A percentile compares a stretch with the other conserved stretches of the same genome.
These are phyloP conservation scores for Ictalurus punctatus DNA, from an alignment of 2,113 vertebrate genomes.

Conservation along the genomic window DNA sequence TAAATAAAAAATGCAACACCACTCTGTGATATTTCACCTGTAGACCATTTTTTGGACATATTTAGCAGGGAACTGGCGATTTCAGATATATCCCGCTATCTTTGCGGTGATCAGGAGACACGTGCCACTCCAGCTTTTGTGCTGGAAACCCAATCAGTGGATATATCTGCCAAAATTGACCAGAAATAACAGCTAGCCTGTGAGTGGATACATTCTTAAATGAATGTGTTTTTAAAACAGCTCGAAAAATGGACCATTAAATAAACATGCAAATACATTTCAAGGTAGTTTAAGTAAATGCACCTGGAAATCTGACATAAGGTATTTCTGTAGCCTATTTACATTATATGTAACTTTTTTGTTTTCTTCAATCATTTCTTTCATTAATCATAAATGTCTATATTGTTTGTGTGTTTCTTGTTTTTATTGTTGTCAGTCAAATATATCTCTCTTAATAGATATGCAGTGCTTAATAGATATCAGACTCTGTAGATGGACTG, in stretches of 20 bases:
- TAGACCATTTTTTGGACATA: background rate
- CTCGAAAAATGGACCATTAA: background rate
- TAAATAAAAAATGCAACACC: background rate
- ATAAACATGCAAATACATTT: background rate
- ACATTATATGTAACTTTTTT: background rate
- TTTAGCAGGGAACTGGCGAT: background rate
- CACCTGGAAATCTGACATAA: background rate
- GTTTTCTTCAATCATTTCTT: too few species aligned
- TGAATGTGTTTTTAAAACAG: background rate
- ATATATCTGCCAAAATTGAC: background rate
- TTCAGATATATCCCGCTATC: background rate
- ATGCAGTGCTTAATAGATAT: background rate
- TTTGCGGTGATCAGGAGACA: background rate
- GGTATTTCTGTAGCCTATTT: background rate
- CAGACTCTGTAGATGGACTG: background rate
- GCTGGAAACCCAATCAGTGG: background rate
- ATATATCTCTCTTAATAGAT: background rate
- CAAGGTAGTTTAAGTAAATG: background rate
- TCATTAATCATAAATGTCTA: background rate
- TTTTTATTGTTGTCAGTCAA: background rate
- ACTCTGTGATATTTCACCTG: background rate
- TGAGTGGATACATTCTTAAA: background rate
- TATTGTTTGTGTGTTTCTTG: background rate
- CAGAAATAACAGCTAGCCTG: background rate
- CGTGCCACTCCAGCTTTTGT: conserved; percentile 20